phyloP scores from a whole-genome alignment of 1,140 invertebrate species.

The Rhizoglyphus robini region DNA sequence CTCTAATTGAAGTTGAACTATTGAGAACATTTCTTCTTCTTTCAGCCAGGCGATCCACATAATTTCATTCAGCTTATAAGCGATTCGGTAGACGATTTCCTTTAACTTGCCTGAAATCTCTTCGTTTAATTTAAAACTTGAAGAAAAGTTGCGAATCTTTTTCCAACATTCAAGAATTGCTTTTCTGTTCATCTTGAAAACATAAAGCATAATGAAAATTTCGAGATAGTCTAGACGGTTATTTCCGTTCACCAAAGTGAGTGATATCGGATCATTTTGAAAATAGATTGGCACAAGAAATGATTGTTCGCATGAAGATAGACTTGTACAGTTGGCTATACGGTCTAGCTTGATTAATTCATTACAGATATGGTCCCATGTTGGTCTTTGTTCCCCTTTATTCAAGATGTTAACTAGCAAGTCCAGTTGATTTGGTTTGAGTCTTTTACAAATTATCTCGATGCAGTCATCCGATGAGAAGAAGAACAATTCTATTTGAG shows the following conservation, averaged over 20 bases:
- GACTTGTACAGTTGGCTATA: neutral
- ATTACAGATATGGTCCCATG: neutral
- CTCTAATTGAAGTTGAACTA: neutral
- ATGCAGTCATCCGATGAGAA: neutral
- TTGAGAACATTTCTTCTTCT: neutral
- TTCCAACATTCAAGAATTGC: neutral
- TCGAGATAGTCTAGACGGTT: neutral
- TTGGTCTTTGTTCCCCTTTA: neutral
- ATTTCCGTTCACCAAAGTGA: neutral
- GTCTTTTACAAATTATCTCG: neutral
- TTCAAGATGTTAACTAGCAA: neutral
- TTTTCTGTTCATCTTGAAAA: neutral
- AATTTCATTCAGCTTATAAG: neutral
- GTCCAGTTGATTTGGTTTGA: neutral
- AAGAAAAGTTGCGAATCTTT: neutral
- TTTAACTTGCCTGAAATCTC: too few species aligned
- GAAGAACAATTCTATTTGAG: neutral
- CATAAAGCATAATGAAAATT: neutral
- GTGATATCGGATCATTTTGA: neutral
- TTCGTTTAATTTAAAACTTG: too few species aligned
- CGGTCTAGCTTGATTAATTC: neutral
- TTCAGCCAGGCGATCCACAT: neutral
- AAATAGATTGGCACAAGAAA: neutral
- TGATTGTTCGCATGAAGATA: neutral
- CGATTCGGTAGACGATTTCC: too few species aligned